phyloP scores from a whole-genome alignment of 2,113 vertebrate genomes.

The Elachura formosa region DNA sequence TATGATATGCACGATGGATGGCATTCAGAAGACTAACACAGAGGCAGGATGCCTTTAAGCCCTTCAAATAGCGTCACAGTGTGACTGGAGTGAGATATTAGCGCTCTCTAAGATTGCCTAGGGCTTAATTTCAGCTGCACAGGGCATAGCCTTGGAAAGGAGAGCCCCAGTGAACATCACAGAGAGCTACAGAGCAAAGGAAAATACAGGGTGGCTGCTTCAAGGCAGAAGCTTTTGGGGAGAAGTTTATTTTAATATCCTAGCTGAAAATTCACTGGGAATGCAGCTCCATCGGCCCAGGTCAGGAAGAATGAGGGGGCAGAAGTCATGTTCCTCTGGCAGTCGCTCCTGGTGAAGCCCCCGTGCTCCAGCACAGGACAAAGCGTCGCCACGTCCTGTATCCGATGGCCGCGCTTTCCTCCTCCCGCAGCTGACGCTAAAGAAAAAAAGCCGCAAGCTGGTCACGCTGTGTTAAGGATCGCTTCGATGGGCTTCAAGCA shows the following conservation, averaged over 20 bases:
- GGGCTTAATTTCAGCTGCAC: neutral
- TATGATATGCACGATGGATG: neutral
- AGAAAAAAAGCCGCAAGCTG: neutral
- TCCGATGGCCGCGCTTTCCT: neutral
- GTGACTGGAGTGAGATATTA: neutral
- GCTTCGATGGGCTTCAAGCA: neutral
- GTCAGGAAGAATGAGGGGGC: neutral
- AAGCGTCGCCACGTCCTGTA: fast-evolving
- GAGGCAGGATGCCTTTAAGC: neutral
- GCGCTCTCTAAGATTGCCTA: neutral
- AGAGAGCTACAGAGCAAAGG: neutral
- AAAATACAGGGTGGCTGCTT: neutral
- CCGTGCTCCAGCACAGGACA: neutral
- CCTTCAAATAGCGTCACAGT: neutral
- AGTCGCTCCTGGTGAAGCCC: neutral
- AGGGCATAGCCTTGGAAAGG: neutral
- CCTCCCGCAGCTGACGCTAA: neutral
- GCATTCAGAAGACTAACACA: neutral
- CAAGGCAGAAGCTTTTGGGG: neutral
- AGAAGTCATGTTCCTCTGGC: neutral
- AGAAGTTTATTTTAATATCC: neutral
- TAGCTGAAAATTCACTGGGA: slow-evolving; percentile 13
- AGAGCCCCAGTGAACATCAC: neutral
- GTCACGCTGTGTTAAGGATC: neutral
- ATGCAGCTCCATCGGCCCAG: neutral